Conservation (phyloP, 2,797 vertebrate genomes). For the Phrynocephalus forsythii region DNA sequence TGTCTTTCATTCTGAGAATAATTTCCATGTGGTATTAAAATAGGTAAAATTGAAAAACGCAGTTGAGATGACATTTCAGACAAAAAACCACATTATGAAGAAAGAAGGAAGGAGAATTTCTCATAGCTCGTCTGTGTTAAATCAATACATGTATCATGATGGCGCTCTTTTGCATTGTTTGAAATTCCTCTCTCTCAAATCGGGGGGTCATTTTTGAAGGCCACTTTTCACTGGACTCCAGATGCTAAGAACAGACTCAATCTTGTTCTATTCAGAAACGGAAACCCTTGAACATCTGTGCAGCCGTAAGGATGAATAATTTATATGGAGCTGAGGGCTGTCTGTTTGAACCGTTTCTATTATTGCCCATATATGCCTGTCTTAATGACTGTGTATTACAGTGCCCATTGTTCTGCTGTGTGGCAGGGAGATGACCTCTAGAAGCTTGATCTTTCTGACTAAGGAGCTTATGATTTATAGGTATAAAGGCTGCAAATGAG, state of each 20-base stretch:
- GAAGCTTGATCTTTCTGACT: not conserved
- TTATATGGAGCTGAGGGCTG: not conserved
- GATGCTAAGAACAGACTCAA: slow-evolving; percentile 17
- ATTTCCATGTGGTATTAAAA: slow-evolving; percentile 1
- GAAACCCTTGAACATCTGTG: slow-evolving; percentile 37
- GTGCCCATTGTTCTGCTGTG: not conserved
- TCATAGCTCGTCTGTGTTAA: not conserved
- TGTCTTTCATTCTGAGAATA: slow-evolving; percentile 35
- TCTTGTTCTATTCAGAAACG: slow-evolving; percentile 1
- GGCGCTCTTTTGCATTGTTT: not conserved
- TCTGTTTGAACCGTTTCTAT: slow-evolving; percentile 32
- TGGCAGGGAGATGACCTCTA: not conserved
- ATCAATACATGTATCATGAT: not conserved
- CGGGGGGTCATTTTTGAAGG: slow-evolving; percentile 20
- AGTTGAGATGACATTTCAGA: slow-evolving; percentile 6
- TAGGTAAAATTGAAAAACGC: slow-evolving; percentile 9
- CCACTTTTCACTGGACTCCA: slow-evolving; percentile 35
- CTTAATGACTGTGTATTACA: slow-evolving; percentile 28
- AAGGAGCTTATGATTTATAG: not conserved
- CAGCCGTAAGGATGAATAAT: not conserved
- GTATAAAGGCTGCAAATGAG: not conserved
- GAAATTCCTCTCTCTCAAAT: not conserved
- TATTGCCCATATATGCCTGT: not conserved
- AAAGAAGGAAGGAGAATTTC: not conserved
- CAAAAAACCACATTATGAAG: slow-evolving; percentile 6